Evolutionary conservation across 2,113 vertebrate species (phyloP).

Genomic region (Arvicanthis niloticus): DNA sequence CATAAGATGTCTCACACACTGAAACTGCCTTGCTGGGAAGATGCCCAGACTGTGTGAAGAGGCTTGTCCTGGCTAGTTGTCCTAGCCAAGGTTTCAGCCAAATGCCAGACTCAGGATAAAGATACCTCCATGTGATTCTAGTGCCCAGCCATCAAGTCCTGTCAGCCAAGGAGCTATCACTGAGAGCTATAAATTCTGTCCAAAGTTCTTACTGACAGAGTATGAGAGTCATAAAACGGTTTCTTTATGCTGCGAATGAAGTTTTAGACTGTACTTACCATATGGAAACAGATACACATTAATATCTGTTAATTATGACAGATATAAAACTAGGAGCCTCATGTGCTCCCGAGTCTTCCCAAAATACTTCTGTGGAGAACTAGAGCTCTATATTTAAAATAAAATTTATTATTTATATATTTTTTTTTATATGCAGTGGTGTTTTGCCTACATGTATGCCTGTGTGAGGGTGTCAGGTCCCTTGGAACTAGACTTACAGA

Average conservation of each 20-base stretch:
- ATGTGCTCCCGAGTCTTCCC: not conserved
- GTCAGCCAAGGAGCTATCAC: not conserved
- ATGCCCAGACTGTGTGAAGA: not conserved
- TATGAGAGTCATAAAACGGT: not conserved
- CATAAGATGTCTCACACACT: not conserved
- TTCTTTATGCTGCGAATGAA: not conserved
- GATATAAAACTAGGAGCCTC: constrained; percentile 13
- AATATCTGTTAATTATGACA: not conserved
- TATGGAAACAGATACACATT: not conserved
- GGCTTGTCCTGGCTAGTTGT: not conserved
- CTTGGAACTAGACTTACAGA: not conserved
- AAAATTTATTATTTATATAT: not conserved
- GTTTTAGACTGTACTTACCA: not conserved
- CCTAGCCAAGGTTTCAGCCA: not conserved
- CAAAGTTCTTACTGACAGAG: not conserved
- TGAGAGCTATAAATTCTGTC: not conserved
- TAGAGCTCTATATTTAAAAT: not conserved
- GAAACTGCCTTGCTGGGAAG: not conserved
- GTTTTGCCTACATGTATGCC: not conserved
- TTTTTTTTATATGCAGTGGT: not conserved
- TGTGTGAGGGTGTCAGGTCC: not conserved
- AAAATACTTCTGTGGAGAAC: not conserved
- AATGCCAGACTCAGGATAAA: not conserved
- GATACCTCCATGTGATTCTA: not conserved
- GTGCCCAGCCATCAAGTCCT: not conserved